Base-by-base conservation (phyloP, 1,140 invertebrate species). In the Ceratitis capitata region DNA sequence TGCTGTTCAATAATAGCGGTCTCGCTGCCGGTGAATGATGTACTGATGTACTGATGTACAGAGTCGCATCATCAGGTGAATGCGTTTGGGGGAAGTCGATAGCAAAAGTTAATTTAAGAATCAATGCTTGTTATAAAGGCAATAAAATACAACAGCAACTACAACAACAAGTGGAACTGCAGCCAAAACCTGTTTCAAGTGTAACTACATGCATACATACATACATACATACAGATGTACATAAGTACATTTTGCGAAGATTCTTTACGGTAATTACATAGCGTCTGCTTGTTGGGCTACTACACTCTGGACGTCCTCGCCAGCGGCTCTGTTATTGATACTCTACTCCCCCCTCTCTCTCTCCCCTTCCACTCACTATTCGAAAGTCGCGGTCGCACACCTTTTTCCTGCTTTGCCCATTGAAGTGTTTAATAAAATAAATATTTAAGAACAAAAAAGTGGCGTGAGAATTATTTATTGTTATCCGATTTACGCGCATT, bases 31-130 rank as follows among this genome's bases (percentile, higher is more conserved):
- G 39, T 78, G 7, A 26, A 47, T 78, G 39, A 23, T 23, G n/a
- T 42, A 78, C 69, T 78, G 39, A 45, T 35, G 19, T 45, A n/a
- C n/a, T n/a, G n/a, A n/a, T n/a, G n/a, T n/a, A n/a, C n/a, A n/a
- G n/a, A 12, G 23, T 16, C 39, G 69, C 69, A 78, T 78, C 69
- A 39, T 47, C 39, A 2, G 5, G 7, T n/a, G 39, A 26, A 78
- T 45, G 23, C 69, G 69, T 78, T 78, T 78, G 69, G 39, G 32
- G 69, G 69, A 78, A 78, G 39, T 78, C 69, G 23, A 39, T 32
- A 78, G 39, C n/a, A 45, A 78, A 45, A 26, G 69, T 78, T 78
- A 78, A 78, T 39, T 78, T 78, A 78, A 78, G 69, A 78, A 78
- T 23, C 32, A 78, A 78, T 26, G 56, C n/a, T 61, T 61, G 56